Evolutionary conservation across 2,113 vertebrate species (phyloP).

Genomic region (Sceloporus undulatus): DNA sequence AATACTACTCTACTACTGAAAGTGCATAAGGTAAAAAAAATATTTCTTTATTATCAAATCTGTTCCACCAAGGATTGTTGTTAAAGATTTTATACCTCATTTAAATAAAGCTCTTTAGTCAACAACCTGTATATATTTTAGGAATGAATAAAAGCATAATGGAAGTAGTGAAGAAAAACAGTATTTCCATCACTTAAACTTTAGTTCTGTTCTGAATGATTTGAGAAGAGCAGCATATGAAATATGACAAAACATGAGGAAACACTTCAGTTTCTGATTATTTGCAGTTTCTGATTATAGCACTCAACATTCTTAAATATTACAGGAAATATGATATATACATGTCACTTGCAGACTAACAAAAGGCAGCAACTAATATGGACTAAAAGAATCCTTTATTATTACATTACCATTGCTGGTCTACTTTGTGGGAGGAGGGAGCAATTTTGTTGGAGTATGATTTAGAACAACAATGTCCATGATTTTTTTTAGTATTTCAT

Average conservation of each 20-base stretch:
- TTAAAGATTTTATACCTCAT: slow-evolving; percentile 76
- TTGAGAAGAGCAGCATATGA: slow-evolving; percentile 58
- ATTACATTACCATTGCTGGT: neutral
- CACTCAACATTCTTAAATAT: neutral
- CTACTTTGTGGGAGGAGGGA: neutral
- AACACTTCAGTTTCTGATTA: slow-evolving; percentile 32
- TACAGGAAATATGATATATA: neutral
- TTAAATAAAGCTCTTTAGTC: slow-evolving; percentile 74
- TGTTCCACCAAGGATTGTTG: slow-evolving; percentile 64
- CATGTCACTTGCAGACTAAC: neutral
- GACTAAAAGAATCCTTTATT: neutral
- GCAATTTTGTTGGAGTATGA: neutral
- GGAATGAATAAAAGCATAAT: slow-evolving; percentile 62
- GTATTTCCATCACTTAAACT: slow-evolving; percentile 51
- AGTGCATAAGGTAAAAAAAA: slow-evolving; percentile 72
- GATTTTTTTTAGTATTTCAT: too few species aligned
- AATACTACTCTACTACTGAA: slow-evolving; percentile 65
- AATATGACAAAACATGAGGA: slow-evolving; percentile 35
- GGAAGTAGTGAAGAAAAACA: slow-evolving; percentile 59
- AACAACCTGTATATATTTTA: slow-evolving; percentile 65
- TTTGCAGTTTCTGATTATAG: slow-evolving; percentile 26
- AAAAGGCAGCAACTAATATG: slow-evolving; percentile 32
- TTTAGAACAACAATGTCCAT: too few species aligned
- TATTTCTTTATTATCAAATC: slow-evolving; percentile 76
- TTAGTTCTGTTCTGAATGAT: slow-evolving; percentile 59